Evolutionary conservation across 2,888 invertebrate species (phyloP), one percentile per base, ranked within the genome.

Genomic region (Taenaris catops): DNA sequence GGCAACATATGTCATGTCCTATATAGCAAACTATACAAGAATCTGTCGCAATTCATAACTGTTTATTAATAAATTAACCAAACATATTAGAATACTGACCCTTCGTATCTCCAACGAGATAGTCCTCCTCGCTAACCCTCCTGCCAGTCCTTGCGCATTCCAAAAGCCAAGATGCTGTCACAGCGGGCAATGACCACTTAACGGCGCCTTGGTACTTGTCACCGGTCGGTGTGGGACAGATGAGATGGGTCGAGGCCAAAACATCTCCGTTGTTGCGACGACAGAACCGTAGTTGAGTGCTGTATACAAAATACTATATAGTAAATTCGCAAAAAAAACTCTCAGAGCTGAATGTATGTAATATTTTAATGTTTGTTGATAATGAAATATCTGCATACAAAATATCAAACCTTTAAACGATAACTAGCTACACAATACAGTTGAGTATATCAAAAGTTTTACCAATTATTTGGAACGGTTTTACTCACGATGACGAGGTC

Each of bases 141-240:
- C 61, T 58, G 0, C 91, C 91, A 0, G 71, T 62, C 23, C 62
- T 59, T 6, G 90, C 92, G 66, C 96, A 96, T 11, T 89, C 88
- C 24, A 93, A 59, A 27, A 97, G 63, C 97, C 97, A 97, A 4
- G 90, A 78, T 4, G 92, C 91, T 0, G 71, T 89, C 0, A 97
- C 92, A 1, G 94, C 94, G 0, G 96, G 96, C 37, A 96, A 78
- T 5, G 90, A 89, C 98, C 97, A 98, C 65, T 94, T 95, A 0
- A 93, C 55, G 0, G 95, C 94, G 0, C 96, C 96, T 20, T 84
- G 81, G 62, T 94, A 94, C 63, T 97, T 98, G 51, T 93, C 93
- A 0, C 96, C 96, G 8, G 86, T 81, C 0, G 94, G 86, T 0
- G 86, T 81, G 2, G 92, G 91, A 46, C 94, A 94, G 2, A 98